Evolutionary conservation across 2,797 vertebrate species (phyloP), one percentile per base, ranked within the genome.

Genomic region (Brachyalestes nurse): DNA sequence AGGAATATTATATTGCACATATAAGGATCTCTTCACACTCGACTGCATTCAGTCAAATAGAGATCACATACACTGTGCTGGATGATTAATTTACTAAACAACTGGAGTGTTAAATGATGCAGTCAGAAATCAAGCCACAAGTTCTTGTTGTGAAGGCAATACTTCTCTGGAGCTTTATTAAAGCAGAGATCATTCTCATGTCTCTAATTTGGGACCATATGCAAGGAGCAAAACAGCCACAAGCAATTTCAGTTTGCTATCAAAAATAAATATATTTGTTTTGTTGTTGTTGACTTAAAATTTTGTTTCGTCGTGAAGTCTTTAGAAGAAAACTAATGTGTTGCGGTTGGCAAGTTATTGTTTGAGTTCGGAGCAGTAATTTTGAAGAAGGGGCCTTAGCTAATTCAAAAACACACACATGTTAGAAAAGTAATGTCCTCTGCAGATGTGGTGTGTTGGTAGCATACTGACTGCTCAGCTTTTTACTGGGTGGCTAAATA

Each of bases 371-470:
- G 61, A 21, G 9, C 61, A 72, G 49, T 57, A 4, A 6, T 66
- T 74, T 51, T 58, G 47, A 34, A 72, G 7, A 72, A 55, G 8
- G 69, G 49, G 19, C 17, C 34, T 58, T 47, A 47, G 38, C 34
- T 34, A 74, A 80, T 58, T 16, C 14, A 2, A 45, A 57, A 40
- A 42, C 23, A 70, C 67, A 77, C 66, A 69, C 70, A 51, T 16
- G 51, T 72, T 60, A 34, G 75, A 62, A 65, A 82, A 72, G 28
- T 16, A 71, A 57, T 2, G 2, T 76, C 25, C 73, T 78, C 21
- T 58, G 60, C 21, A 64, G 25, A 42, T 77, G 64, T 78, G 62
- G 49, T 16, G 65, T 76, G 67, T 60, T 67, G 51, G 40, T 38
- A 49, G 38, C 62, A 58, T 4, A 74, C 62, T 77, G 51, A 64